phyloP scores from a whole-genome alignment of 2,888 invertebrate genomes.

The Trachelus stipa region DNA sequence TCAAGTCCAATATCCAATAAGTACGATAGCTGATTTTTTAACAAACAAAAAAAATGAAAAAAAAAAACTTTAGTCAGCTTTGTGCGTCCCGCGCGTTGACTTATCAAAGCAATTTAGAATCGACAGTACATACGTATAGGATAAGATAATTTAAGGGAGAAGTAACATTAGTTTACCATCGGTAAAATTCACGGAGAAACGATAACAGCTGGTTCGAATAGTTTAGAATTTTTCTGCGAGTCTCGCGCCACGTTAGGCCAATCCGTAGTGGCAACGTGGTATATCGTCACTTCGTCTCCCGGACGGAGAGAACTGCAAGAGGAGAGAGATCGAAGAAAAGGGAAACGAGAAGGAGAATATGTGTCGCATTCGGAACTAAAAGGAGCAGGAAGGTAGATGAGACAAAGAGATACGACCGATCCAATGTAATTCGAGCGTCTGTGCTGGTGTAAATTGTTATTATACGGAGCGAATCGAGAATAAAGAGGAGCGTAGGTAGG shows the following conservation, averaged over 20 bases:
- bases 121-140: constrained; percentile 14
- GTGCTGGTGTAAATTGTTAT: background rate
- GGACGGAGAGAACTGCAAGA: too few relatives aligned
- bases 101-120: constrained; percentile 23
- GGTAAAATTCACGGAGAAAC: constrained; percentile 20
- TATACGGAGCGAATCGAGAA: background rate
- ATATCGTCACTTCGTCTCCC: background rate
- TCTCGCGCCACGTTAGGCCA: too few relatives aligned
- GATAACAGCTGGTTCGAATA: constrained; percentile 7
- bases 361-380: too few relatives aligned
- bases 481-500: background rate
- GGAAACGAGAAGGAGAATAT: too few relatives aligned
- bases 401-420: too few relatives aligned
- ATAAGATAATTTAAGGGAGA: constrained; percentile 15
- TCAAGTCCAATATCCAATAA: too few relatives aligned
- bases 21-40: too few relatives aligned
- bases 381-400: too few relatives aligned
- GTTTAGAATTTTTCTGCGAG: too few relatives aligned
- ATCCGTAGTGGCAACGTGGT: background rate
- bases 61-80: background rate
- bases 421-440: too few relatives aligned
- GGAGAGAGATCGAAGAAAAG: too few relatives aligned
- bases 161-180: constrained; percentile 12
- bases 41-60: too few relatives aligned
- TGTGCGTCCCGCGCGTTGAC: constrained; percentile 15